Conservation (phyloP, 2,797 vertebrate species). For the Thalassophryne amazonica region DNA sequence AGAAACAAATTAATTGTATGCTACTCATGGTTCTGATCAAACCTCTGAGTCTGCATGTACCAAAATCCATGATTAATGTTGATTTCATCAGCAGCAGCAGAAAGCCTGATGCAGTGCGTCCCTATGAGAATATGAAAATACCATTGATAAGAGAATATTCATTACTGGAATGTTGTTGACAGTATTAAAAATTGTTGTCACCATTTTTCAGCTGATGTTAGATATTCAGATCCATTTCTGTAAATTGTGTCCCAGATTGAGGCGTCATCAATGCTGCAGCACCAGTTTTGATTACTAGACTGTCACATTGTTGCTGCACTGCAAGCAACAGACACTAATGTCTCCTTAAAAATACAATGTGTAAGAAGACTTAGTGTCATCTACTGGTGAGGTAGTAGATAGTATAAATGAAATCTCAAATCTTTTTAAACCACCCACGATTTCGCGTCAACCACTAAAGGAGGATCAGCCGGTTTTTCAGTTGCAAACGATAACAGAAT, state of each 20-base stretch:
- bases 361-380: too few species aligned
- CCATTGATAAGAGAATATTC: not conserved
- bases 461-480: too few species aligned
- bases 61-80: not conserved
- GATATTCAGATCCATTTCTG: slow-evolving; percentile 6
- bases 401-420: too few species aligned
- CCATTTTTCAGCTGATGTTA: not conserved
- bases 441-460: too few species aligned
- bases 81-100: not conserved
- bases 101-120: too few species aligned
- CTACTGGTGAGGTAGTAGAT: too few species aligned
- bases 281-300: slow-evolving; percentile 11
- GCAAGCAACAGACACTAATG: slow-evolving; percentile 4
- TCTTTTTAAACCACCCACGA: too few species aligned
- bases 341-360: slow-evolving; percentile 1
- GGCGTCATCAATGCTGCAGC: slow-evolving; percentile 13
- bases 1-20: not conserved
- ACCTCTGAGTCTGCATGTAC: not conserved
- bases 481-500: too few species aligned
- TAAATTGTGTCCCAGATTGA: slow-evolving; percentile 14
- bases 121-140: not conserved
- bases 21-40: not conserved
- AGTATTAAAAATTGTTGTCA: not conserved
- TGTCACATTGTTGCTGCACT: slow-evolving; percentile 23
- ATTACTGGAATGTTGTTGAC: slow-evolving; percentile 2